Evolutionary conservation across 2,113 vertebrate species (phyloP).

Genomic region (Dipodomys merriami): DNA sequence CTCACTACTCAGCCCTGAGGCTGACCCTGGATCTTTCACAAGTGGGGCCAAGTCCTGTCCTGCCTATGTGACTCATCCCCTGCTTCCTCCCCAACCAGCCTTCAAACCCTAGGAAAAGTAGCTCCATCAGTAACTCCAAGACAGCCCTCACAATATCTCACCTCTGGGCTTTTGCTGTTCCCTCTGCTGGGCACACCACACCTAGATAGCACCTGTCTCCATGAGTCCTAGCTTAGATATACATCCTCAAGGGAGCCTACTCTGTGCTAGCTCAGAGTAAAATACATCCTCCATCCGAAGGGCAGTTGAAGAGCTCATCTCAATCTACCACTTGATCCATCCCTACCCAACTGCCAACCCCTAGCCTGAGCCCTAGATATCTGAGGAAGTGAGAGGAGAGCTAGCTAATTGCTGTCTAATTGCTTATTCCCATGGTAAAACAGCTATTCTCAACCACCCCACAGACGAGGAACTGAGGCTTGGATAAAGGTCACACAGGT

Average conservation of each 20-base stretch:
- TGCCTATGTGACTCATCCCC: neutral
- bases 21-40: neutral
- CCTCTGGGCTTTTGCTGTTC: neutral
- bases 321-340: neutral
- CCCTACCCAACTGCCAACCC: neutral
- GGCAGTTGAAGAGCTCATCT: neutral
- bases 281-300: neutral
- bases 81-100: neutral
- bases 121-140: neutral
- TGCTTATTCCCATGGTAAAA: neutral
- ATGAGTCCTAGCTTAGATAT: neutral
- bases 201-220: neutral
- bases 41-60: neutral
- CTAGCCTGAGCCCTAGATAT: neutral
- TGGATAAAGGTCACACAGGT: neutral
- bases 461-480: neutral
- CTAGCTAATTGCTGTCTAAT: neutral
- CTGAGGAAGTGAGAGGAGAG: constrained; percentile 13
- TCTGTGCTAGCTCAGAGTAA: neutral
- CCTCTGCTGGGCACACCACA: neutral
- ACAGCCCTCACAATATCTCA: neutral
- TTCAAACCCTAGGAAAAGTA: neutral
- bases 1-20: neutral
- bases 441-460: neutral
- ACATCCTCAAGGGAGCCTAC: neutral